Evolutionary conservation across 2,797 vertebrate genomes (phyloP), one percentile per base, ranked within the genome.

Genomic region (Australoheros facetus): DNA sequence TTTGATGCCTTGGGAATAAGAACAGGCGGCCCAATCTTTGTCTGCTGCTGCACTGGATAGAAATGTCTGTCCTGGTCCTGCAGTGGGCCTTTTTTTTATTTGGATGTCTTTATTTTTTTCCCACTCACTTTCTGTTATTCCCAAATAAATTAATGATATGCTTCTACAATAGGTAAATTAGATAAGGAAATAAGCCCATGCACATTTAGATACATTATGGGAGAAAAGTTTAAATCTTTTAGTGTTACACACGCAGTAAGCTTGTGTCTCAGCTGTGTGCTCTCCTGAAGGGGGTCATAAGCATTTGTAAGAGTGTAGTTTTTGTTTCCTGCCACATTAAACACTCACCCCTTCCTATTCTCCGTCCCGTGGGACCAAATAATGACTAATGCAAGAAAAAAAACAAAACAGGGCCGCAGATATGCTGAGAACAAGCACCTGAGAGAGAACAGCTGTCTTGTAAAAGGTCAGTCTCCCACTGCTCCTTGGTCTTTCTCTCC

Each of bases 371-470:
- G 96, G 95, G 97, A 95, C 94, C 93, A 95, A 96, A 96, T 96
- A 97, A 96, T 97, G 96, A 97, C 95, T 96, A 95, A 95, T 95
- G 96, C 96, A 93, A 94, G 71, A 82, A 80, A 93, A 93, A 93
- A 95, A 94, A 94, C 95, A 96, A 95, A 93, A 23, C 4, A 89
- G 95, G 95, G 95, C 94, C 94, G 95, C 94, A 96, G 94, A 96
- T 96, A 96, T 93, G 95, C 97, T 97, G 96, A 96, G 96, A 97
- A 97, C 92, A 96, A 96, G 95, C 97, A 98, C 97, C 97, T 97
- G 97, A 96, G 96, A 97, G 95, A 96, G 95, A 97, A 97, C 97
- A 98, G 96, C 97, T 98, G 97, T 95, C 96, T 96, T 95, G 95
- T 95, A 95, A 96, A 96, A 96, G 94, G 92, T 91, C 92, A 90